A percentile compares a stretch with the other conserved stretches of the same genome.
phyloP scores from a whole-genome alignment of 2,113 vertebrate species.

The Narcine bancroftii region DNA sequence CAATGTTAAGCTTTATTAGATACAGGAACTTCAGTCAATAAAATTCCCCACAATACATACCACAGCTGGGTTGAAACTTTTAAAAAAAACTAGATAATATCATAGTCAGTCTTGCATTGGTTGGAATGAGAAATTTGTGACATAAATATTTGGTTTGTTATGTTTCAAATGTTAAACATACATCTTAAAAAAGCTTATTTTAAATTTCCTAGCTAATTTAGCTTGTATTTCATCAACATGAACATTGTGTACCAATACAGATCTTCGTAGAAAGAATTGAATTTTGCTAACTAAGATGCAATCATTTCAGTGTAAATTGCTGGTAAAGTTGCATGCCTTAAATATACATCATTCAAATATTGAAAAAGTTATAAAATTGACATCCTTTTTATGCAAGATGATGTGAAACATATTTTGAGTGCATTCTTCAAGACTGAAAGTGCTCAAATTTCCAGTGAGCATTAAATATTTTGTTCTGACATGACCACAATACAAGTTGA shows the following conservation, averaged over 20 bases:
- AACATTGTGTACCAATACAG: slow-evolving; percentile 23
- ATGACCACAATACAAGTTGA: background rate
- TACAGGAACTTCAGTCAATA: slow-evolving; percentile 33
- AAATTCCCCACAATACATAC: slow-evolving; percentile 19
- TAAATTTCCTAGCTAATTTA: slow-evolving; percentile 34
- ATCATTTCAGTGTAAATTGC: slow-evolving; percentile 30
- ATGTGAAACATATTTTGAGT: slow-evolving; percentile 11
- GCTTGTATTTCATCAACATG: slow-evolving; percentile 21
- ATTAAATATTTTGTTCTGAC: background rate
- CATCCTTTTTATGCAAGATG: background rate
- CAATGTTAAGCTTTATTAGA: slow-evolving; percentile 19
- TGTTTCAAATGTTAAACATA: background rate
- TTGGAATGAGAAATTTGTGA: background rate
- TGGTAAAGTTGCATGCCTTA: slow-evolving; percentile 24
- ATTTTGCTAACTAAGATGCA: background rate
- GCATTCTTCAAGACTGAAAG: background rate
- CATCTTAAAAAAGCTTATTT: background rate
- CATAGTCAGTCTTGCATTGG: background rate
- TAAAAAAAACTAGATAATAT: background rate
- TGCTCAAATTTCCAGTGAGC: background rate
- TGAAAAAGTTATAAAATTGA: background rate
- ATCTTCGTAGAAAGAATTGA: background rate
- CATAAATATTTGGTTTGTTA: slow-evolving; percentile 31
- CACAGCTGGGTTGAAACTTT: background rate
- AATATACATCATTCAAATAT: slow-evolving; percentile 25